These are phyloP conservation scores for Climacteris rufus DNA, from an alignment of 2,113 vertebrate genomes.

Conservation along the genomic window DNA sequence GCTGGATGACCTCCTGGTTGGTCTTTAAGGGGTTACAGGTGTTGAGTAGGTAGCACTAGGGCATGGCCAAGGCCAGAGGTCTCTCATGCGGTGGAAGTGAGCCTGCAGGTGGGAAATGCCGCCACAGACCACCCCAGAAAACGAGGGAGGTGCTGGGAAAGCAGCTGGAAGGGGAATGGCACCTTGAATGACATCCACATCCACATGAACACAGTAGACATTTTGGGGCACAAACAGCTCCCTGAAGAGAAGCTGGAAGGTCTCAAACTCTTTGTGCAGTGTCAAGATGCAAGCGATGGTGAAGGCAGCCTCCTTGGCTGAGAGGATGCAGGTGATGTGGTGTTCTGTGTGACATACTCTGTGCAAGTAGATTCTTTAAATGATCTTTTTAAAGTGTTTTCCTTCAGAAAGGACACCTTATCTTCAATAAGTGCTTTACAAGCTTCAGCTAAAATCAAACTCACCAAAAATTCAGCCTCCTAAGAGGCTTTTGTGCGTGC, in stretches of 20 bases:
- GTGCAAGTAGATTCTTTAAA: background rate
- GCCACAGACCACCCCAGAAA: constrained; percentile 38
- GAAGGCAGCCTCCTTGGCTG: background rate
- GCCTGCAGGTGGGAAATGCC: constrained; percentile 57
- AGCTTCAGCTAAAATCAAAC: constrained; percentile 9
- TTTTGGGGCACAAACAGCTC: constrained; percentile 59
- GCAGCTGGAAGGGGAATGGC: background rate
- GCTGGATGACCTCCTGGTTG: constrained; percentile 57
- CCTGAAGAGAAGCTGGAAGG: constrained; percentile 50
- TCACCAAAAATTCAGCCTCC: background rate
- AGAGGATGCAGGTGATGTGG: background rate
- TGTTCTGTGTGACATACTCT: background rate
- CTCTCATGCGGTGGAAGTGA: constrained; percentile 54
- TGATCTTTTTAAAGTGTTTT: background rate
- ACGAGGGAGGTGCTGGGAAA: constrained; percentile 53
- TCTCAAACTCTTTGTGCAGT: constrained; percentile 59
- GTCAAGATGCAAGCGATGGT: constrained; percentile 30
- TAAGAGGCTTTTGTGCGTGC: background rate
- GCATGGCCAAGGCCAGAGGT: background rate
- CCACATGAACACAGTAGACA: constrained; percentile 13
- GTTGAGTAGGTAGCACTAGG: constrained; percentile 60
- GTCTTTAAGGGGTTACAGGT: constrained; percentile 66
- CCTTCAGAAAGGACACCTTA: constrained; percentile 29
- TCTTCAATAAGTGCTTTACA: constrained; percentile 46
- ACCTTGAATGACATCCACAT: constrained; percentile 21